Conservation (phyloP, 2,113 vertebrate species). For the Leuciscus idus region DNA sequence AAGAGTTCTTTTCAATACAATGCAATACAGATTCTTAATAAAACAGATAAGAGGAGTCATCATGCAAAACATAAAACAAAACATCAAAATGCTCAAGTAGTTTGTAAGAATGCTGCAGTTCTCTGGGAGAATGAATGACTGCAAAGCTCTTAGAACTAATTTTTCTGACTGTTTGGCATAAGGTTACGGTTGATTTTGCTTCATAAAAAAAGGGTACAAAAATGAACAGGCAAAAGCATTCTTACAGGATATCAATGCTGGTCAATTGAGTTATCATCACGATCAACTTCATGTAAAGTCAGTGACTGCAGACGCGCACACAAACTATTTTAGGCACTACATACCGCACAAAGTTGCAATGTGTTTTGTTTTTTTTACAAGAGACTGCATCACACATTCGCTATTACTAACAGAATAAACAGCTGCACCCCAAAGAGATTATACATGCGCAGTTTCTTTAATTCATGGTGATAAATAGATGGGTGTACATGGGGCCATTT, state of each 20-base stretch:
- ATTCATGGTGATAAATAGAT: neutral
- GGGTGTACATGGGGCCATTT: neutral
- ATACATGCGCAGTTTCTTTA: neutral
- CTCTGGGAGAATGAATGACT: neutral
- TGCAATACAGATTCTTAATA: neutral
- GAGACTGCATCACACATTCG: neutral
- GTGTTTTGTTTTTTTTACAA: neutral
- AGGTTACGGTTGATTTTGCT: neutral
- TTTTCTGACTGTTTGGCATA: neutral
- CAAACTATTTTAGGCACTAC: slow-evolving; percentile 13
- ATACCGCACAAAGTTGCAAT: neutral
- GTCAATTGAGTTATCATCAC: neutral
- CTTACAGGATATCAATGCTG: neutral
- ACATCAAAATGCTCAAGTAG: slow-evolving; percentile 14
- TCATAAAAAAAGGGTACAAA: neutral
- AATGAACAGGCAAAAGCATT: neutral
- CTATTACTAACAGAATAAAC: neutral
- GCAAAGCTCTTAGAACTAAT: neutral
- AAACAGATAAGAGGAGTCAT: neutral
- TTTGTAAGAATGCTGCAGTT: slow-evolving; percentile 21
- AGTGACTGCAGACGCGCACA: neutral
- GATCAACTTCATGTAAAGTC: neutral
- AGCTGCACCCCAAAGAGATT: neutral
- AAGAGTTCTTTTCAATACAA: neutral
- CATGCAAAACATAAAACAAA: slow-evolving; percentile 18